Percentiles rank a stretch among this genome's conserved stretches.
phyloP scores from a whole-genome alignment of 2,888 invertebrate species.

The Alentia gelatinosa region DNA sequence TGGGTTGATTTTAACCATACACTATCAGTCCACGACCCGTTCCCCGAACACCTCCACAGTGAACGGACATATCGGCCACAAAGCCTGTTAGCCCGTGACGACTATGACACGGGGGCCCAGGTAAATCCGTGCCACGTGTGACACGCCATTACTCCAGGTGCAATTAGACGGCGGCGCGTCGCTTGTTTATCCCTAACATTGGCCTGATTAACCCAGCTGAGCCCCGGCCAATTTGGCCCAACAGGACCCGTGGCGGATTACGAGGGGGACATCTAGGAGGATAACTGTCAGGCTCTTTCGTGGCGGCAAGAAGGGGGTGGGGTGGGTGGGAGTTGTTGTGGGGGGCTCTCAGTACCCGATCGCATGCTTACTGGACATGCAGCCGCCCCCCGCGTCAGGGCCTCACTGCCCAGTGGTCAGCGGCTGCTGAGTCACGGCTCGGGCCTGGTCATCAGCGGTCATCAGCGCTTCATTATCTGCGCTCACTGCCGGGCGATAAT shows the following conservation, averaged over 20 bases:
- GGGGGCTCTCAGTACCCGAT: not conserved
- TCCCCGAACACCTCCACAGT: not conserved
- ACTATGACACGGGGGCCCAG: not conserved
- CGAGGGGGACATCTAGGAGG: slow-evolving; percentile 15
- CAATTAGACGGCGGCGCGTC: slow-evolving; percentile 22
- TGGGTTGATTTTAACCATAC: no score
- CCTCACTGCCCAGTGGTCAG: slow-evolving; percentile 21
- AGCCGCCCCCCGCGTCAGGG: not conserved
- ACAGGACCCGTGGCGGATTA: slow-evolving; percentile 12
- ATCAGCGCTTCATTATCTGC: slow-evolving; percentile 45
- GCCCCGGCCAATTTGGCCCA: not conserved
- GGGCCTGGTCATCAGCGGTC: slow-evolving; percentile 11
- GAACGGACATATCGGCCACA: not conserved
- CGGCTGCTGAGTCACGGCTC: not conserved
- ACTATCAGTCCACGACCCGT: not conserved
- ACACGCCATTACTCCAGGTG: slow-evolving; percentile 44
- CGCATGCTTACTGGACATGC: slow-evolving; percentile 20
- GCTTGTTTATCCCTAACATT: slow-evolving; percentile 52
- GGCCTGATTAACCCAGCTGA: slow-evolving; percentile 45
- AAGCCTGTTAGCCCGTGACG: not conserved
- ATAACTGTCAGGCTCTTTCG: slow-evolving; percentile 40
- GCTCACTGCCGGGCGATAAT: slow-evolving; percentile 44
- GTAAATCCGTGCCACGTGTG: slow-evolving; percentile 24
- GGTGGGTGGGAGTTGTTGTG: no score
- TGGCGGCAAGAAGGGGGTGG: no score